Conservation (phyloP, 2,797 vertebrate genomes). For the Acanthurus lineatus region DNA sequence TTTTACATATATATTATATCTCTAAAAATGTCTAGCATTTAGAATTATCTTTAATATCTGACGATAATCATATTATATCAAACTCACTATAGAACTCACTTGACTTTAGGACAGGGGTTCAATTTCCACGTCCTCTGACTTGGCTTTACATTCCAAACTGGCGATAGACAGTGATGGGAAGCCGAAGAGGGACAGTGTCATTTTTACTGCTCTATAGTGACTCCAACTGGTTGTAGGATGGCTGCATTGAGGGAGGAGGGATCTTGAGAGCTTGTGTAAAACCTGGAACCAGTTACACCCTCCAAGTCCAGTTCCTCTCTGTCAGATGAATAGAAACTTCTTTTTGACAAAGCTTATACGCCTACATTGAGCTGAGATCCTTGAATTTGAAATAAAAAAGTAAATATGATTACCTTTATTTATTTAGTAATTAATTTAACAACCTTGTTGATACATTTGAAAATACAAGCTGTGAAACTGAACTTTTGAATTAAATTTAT, state of each 20-base stretch:
- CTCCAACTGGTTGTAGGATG: neutral
- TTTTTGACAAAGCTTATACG: too few species aligned
- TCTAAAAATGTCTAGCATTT: neutral
- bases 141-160: too few species aligned
- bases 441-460: too few species aligned
- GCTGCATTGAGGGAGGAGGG: too few species aligned
- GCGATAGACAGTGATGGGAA: too few species aligned
- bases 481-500: neutral
- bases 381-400: neutral
- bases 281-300: too few species aligned
- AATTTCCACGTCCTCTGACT: too few species aligned
- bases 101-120: neutral
- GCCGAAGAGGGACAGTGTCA: neutral
- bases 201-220: neutral
- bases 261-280: too few species aligned
- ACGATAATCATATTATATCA: neutral
- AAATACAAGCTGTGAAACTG: neutral
- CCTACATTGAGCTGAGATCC: neutral
- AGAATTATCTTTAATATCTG: neutral
- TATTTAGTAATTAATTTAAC: too few species aligned
- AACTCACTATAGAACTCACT: neutral
- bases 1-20: neutral
- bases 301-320: too few species aligned
- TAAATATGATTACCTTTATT: too few species aligned
- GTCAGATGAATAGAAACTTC: too few species aligned